Evolutionary conservation across 2,113 vertebrate genomes (phyloP).

Genomic region (Crocuta crocuta): DNA sequence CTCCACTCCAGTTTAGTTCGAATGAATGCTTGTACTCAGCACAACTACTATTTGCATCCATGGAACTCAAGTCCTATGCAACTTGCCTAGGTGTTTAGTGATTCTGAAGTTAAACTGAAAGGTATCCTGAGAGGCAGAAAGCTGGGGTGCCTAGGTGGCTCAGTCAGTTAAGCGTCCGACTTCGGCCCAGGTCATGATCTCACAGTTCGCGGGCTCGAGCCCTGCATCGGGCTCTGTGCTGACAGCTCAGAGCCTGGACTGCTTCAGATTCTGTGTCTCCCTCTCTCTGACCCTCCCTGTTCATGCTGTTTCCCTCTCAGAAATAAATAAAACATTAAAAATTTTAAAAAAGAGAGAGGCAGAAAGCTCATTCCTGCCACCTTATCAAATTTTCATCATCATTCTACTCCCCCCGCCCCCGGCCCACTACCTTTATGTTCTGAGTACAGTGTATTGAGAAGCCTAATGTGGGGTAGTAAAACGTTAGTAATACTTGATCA

Average conservation of each 20-base stretch:
- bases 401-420: not conserved
- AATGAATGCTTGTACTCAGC: not conserved
- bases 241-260: too few relatives aligned
- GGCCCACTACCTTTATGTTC: not conserved
- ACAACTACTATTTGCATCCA: not conserved
- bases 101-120: constrained; percentile 53
- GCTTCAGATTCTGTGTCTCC: too few relatives aligned
- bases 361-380: constrained; percentile 7
- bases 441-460: not conserved
- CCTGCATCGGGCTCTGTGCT: too few relatives aligned
- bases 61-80: not conserved
- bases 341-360: not conserved
- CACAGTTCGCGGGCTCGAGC: too few relatives aligned
- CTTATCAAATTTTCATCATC: not conserved
- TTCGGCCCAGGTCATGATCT: too few relatives aligned
- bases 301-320: too few relatives aligned
- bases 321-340: too few relatives aligned
- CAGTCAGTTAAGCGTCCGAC: too few relatives aligned
- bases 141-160: not conserved
- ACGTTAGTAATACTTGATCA: not conserved
- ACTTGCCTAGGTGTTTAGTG: not conserved
- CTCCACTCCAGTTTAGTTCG: not conserved
- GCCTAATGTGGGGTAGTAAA: not conserved
- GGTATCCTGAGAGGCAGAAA: constrained; percentile 4
- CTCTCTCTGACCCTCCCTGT: too few relatives aligned